Evolutionary conservation across 2,888 invertebrate species (phyloP).

Genomic region (Cybosia mesomella): DNA sequence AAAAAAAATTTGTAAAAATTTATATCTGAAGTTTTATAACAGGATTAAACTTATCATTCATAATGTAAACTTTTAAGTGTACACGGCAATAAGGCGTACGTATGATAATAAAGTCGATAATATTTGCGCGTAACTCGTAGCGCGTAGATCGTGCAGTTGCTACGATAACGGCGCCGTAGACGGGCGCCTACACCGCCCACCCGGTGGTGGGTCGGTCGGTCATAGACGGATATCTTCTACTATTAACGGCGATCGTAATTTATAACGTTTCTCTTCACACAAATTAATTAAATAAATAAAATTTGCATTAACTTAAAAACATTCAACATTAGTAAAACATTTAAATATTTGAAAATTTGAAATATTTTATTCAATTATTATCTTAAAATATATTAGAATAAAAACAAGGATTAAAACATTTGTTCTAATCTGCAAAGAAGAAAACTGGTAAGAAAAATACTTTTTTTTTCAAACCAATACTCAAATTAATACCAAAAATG

Average conservation of each 20-base stretch:
- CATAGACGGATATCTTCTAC: conserved; percentile 24
- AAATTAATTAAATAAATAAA: conserved; percentile 19
- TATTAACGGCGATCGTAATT: conserved; percentile 27
- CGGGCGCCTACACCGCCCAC: conserved; percentile 44
- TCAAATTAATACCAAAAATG: too few relatives aligned
- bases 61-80: conserved; percentile 24
- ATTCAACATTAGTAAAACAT: conserved; percentile 11
- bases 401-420: background rate
- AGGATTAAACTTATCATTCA: conserved; percentile 30
- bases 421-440: background rate
- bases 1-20: background rate
- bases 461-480: background rate
- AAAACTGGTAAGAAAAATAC: background rate
- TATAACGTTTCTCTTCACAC: conserved; percentile 23
- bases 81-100: conserved; percentile 29
- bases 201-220: conserved; percentile 22
- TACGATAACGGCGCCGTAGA: conserved; percentile 66
- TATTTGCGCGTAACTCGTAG: conserved; percentile 46
- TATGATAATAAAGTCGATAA: conserved; percentile 39
- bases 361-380: background rate
- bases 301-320: conserved; percentile 14
- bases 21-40: conserved; percentile 1
- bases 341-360: background rate
- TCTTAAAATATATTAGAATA: background rate
- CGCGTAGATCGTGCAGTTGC: conserved; percentile 72